Percentiles rank a stretch among this genome's conserved stretches.
Conservation (phyloP, 2,888 invertebrate genomes). For the Andrena chrysosceles region DNA sequence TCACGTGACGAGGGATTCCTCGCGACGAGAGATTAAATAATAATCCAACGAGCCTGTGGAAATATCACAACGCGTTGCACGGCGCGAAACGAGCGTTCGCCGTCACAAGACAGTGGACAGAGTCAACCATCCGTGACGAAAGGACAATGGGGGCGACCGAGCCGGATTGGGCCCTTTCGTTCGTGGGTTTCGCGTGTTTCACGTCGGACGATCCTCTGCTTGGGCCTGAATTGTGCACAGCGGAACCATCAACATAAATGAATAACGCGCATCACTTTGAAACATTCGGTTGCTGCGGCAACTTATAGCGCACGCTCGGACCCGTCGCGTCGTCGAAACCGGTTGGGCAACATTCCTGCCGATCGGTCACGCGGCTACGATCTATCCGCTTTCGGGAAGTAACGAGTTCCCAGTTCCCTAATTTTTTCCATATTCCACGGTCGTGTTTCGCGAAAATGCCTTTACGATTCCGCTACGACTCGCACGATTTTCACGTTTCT, state of each 20-base stretch:
- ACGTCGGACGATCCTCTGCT: neutral
- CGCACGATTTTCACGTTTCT: neutral
- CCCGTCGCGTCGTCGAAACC: conserved; percentile 66
- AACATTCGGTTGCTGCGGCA: no score
- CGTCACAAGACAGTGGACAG: neutral
- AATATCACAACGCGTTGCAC: neutral
- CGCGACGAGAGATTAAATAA: no score
- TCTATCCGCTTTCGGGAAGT: neutral
- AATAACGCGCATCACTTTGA: no score
- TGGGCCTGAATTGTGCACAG: neutral
- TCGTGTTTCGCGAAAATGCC: neutral
- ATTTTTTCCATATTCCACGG: neutral
- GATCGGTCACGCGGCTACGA: conserved; percentile 61
- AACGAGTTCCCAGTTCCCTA: neutral
- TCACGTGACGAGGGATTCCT: no score
- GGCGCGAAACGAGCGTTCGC: neutral
- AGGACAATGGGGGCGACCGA: neutral
- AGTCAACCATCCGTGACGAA: neutral
- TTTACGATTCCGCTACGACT: neutral
- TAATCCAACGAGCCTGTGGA: no score
- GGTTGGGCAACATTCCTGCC: conserved; percentile 78
- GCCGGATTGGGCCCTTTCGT: no score
- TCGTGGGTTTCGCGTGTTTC: neutral
- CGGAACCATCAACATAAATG: no score
- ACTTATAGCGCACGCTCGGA: neutral